Base-by-base conservation (phyloP, 2,888 invertebrate species). In the Aethes cnicana region DNA sequence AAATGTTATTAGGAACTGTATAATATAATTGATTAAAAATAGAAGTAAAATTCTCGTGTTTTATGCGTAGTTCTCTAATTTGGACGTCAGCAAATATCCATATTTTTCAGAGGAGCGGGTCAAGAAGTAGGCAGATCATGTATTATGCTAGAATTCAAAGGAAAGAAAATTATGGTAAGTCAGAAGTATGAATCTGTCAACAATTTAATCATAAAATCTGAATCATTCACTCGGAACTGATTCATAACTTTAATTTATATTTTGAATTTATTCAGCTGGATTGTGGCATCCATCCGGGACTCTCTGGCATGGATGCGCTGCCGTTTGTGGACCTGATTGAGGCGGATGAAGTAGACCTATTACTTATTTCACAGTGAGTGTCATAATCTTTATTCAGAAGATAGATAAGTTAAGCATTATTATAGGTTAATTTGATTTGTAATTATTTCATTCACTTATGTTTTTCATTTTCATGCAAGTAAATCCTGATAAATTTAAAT, bases 71-170 rank as follows among this genome's bases (percentile, higher is more conserved):
- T 18, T 35, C 25, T 20, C n/a, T 17, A 20, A 23, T n/a, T 25
- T 1, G 2, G 8, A 23, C 1, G 7, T 20, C n/a, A 14, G n/a
- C 4, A 47, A 36, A 11, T 14, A 2, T 12, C 8, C 18, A 0
- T 11, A 18, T 30, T n/a, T 39, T 90, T 81, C 74, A 94, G 94
- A 67, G 99, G 99, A 14, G 98, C 99, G 53, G 99, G 99, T 1
- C 99, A 99, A 89, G 98, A 99, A 92, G 99, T 99, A 2, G 99
- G 99, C 46, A 90, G 99, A 81, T 99, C 99, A 65, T 99, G 99
- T 80, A 98, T 98, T 54, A 96, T 98, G 93, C 80, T 99, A 54
- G 97, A 98, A 81, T 99, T 98, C 81, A 99, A 99, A 89, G 99
- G 99, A 17, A 99, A 99, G 82, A 98, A 96, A 81, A 98, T 99